Evolutionary conservation across 23 tunicate species (phyloP).

Genomic region (Oikopleura dioica): DNA sequence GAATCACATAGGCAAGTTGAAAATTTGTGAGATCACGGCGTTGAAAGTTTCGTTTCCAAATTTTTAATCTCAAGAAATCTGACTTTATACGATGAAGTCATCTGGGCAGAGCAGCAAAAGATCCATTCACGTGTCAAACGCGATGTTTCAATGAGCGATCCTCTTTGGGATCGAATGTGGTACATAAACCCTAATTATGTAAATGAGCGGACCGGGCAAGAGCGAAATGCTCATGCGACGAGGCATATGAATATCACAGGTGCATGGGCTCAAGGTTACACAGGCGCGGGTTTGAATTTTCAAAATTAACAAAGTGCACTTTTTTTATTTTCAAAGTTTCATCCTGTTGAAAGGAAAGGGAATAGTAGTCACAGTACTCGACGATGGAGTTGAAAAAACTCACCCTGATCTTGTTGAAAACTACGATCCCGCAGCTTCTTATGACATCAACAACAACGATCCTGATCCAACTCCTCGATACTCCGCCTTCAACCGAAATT

Average conservation of each 20-base stretch:
- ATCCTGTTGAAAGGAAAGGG: too few species aligned
- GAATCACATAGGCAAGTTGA: too few species aligned
- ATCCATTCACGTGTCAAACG: background rate
- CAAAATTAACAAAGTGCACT: too few species aligned
- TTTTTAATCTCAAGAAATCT: too few species aligned
- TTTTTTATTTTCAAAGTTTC: too few species aligned
- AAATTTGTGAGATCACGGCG: too few species aligned
- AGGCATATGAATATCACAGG: slow-evolving; percentile 21
- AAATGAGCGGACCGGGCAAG: too few species aligned
- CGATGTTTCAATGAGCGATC: background rate
- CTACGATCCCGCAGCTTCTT: slow-evolving; percentile 52
- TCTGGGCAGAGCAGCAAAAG: background rate
- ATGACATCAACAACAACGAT: slow-evolving; percentile 55
- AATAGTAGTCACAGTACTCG: slow-evolving; percentile 77
- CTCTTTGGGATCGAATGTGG: background rate
- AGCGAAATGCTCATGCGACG: background rate
- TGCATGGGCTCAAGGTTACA: slow-evolving; percentile 97
- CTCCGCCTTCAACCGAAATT: slow-evolving; percentile 44
- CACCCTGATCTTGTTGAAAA: slow-evolving; percentile 56
- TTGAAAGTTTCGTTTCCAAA: too few species aligned
- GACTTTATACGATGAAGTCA: background rate
- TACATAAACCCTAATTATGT: slow-evolving; percentile 28
- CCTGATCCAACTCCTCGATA: slow-evolving; percentile 60
- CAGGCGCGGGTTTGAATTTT: too few species aligned
- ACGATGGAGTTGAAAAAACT: slow-evolving; percentile 68